A percentile compares a stretch with the other conserved stretches of the same genome.
Conservation (phyloP, 2,797 vertebrate species). For the Moxostoma hubbsi region DNA sequence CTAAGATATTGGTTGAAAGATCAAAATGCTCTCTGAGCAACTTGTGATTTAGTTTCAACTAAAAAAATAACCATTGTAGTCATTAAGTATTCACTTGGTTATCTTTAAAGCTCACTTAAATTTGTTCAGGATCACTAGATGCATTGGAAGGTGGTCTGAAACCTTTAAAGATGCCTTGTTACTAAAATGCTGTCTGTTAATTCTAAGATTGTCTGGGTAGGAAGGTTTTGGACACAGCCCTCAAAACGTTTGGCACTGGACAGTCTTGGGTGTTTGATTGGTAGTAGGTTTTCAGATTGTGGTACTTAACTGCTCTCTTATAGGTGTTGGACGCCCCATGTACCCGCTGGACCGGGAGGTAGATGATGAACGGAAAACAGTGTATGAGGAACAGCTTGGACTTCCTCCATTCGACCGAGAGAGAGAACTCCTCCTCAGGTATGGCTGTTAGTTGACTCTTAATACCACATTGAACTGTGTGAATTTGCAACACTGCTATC, state of each 20-base stretch:
- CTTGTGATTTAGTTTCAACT: not conserved
- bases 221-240: not conserved
- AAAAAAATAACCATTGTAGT: not conserved
- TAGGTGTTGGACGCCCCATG: slow-evolving; percentile 79
- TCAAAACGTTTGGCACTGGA: not conserved
- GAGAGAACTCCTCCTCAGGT: slow-evolving; percentile 91
- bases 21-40: not conserved
- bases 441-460: slow-evolving; percentile 17
- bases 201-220: not conserved
- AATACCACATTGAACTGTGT: not conserved
- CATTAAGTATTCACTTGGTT: not conserved
- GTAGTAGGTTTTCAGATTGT: slow-evolving; percentile 14
- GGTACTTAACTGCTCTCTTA: slow-evolving; percentile 28
- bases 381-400: slow-evolving; percentile 88
- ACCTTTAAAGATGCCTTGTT: not conserved
- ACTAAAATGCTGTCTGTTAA: too few relatives aligned
- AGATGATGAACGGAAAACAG: slow-evolving; percentile 86
- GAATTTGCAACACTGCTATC: not conserved
- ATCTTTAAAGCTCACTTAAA: not conserved
- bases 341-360: slow-evolving; percentile 86
- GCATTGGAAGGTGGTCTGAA: not conserved
- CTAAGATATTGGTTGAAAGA: not conserved
- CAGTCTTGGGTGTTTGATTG: not conserved
- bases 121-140: not conserved
- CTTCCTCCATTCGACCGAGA: slow-evolving; percentile 83